These are phyloP conservation scores for Lepidochrysops patricia DNA, from an alignment of 2,888 invertebrate genomes.

Conservation along the genomic window DNA sequence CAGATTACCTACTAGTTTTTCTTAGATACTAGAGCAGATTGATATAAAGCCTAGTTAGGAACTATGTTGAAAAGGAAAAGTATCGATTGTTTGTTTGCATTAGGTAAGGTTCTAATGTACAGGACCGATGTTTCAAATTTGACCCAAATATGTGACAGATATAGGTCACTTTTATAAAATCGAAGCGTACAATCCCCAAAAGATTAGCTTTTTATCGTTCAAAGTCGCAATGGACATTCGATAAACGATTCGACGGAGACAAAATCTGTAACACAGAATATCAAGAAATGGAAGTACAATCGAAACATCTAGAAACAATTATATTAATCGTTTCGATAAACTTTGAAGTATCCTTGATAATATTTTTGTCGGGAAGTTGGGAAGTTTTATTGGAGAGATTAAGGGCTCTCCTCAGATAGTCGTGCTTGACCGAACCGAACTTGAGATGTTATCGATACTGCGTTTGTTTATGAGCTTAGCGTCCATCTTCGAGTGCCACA, in stretches of 20 bases:
- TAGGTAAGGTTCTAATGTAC: too few species aligned
- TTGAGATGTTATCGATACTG: constrained; percentile 17
- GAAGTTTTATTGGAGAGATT: constrained; percentile 41
- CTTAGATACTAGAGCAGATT: too few species aligned
- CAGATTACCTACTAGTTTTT: too few species aligned
- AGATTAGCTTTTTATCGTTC: too few species aligned
- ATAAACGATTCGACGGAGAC: neutral
- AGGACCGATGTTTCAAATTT: too few species aligned
- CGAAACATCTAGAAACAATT: neutral
- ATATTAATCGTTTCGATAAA: neutral
- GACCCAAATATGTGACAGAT: too few species aligned
- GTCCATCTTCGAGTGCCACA: neutral
- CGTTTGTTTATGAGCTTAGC: constrained; percentile 13
- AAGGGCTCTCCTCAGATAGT: constrained; percentile 30
- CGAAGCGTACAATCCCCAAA: too few species aligned
- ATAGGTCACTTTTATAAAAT: too few species aligned
- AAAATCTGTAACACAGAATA: neutral
- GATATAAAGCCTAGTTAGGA: too few species aligned
- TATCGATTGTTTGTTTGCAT: too few species aligned
- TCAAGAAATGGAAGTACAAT: neutral
- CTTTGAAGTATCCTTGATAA: constrained; percentile 24
- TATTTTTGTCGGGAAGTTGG: constrained; percentile 34
- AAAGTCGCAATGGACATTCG: too few species aligned
- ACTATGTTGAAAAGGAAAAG: too few species aligned
- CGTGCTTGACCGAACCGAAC: constrained; percentile 11